Evolutionary conservation across 37 sponge, comb jelly and placozoan species (phyloP).

Genomic region (Ianthella basta): DNA sequence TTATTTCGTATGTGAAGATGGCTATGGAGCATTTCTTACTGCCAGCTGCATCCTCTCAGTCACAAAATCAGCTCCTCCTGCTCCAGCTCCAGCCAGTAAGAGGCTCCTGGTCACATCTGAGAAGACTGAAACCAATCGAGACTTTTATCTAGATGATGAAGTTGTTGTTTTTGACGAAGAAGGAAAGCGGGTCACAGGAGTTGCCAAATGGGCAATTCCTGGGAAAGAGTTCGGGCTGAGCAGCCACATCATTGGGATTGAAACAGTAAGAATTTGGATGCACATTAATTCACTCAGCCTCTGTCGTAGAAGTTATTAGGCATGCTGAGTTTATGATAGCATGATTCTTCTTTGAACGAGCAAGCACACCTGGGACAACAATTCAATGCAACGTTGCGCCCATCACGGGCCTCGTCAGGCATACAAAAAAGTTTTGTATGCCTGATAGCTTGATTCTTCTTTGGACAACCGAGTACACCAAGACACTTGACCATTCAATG

Average conservation of each 20-base stretch:
- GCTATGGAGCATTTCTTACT: neutral
- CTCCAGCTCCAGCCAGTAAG: neutral
- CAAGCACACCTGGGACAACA: no score
- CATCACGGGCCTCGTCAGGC: no score
- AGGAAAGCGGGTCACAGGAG: neutral
- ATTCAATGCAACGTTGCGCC: no score
- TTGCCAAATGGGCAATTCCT: constrained; percentile 13
- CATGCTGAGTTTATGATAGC: no score
- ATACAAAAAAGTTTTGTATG: no score
- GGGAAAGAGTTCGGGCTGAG: neutral
- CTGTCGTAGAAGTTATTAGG: no score
- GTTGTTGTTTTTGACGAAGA: constrained; percentile 15
- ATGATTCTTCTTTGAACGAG: no score
- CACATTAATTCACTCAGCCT: no score
- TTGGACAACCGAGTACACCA: no score
- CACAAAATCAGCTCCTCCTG: neutral
- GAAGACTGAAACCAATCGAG: neutral
- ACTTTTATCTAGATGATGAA: neutral
- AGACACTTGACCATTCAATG: no score
- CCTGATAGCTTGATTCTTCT: no score
- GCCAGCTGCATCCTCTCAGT: neutral
- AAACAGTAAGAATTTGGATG: neutral
- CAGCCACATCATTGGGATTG: constrained; percentile 9
- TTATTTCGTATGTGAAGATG: constrained; percentile 6
- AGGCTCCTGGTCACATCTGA: neutral